Percentiles rank a stretch among this genome's conserved stretches.
Conservation (phyloP, 2,797 vertebrate species). For the Spea hammondii region DNA sequence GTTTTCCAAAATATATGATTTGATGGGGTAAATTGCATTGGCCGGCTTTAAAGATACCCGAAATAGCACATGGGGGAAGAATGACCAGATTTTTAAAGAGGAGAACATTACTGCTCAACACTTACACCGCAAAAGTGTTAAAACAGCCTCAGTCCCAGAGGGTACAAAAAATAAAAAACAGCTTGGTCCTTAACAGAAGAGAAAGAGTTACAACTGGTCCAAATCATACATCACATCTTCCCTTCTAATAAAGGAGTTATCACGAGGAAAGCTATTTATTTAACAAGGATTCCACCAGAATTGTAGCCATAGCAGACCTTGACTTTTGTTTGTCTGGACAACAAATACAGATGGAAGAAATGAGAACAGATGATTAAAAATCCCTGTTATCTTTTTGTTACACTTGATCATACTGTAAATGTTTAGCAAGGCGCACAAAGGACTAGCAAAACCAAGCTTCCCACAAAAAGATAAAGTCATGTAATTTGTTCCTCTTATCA, state of each 20-base stretch:
- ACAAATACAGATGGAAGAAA: slow-evolving; percentile 18
- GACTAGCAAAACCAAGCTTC: slow-evolving; percentile 10
- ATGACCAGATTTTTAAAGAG: no score
- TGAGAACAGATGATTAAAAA: slow-evolving; percentile 25
- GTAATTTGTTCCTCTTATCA: slow-evolving; percentile 14
- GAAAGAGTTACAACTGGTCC: background rate
- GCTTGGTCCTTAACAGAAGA: no score
- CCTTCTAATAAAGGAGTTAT: slow-evolving; percentile 10
- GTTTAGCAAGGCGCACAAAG: slow-evolving; percentile 6
- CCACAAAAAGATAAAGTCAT: slow-evolving; percentile 6
- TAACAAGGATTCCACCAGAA: slow-evolving; percentile 22
- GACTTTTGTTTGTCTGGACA: slow-evolving; percentile 22
- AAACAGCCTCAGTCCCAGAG: no score
- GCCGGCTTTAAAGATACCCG: no score
- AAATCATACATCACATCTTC: background rate
- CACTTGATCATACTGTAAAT: slow-evolving; percentile 23
- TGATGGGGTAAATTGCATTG: no score
- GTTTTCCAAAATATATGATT: no score
- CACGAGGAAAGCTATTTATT: slow-evolving; percentile 6
- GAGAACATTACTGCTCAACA: no score
- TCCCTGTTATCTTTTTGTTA: slow-evolving; percentile 11
- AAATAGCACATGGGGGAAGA: no score
- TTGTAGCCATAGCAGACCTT: slow-evolving; percentile 16
- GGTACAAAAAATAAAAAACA: no score
- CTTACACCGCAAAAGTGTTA: no score